Conservation (phyloP, 2,888 invertebrate species). For the Heterodera filipjevi region DNA sequence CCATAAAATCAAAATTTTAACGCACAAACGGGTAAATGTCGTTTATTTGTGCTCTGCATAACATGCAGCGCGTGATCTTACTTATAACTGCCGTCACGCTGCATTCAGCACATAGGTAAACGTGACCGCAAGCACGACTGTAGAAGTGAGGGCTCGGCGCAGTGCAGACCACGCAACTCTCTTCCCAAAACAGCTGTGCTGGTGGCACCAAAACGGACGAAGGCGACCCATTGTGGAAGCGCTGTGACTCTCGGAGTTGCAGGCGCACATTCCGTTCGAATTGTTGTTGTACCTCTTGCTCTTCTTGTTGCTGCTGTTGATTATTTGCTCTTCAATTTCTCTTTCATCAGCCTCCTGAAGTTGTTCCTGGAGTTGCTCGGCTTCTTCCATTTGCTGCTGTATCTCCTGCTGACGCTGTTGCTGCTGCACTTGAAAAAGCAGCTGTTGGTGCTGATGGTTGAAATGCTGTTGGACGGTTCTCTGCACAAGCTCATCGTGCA, state of each 20-base stretch:
- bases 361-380: neutral
- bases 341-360: neutral
- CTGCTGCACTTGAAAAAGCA: neutral
- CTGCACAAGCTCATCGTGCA: neutral
- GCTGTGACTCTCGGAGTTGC: neutral
- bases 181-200: neutral
- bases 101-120: neutral
- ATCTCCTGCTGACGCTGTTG: neutral
- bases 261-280: neutral
- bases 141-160: neutral
- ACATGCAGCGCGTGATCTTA: too few species aligned
- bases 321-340: neutral
- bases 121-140: neutral
- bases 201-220: neutral
- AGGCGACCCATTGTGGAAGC: neutral
- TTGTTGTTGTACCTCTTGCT: neutral
- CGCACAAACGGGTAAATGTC: neutral
- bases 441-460: neutral
- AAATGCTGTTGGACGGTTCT: neutral
- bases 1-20: too few species aligned
- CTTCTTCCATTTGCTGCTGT: neutral
- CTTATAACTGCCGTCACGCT: neutral
- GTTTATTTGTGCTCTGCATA: neutral
- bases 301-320: neutral
- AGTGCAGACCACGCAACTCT: neutral